phyloP scores from a whole-genome alignment of 1,140 invertebrate genomes.

The Drosophila pseudoobscura region DNA sequence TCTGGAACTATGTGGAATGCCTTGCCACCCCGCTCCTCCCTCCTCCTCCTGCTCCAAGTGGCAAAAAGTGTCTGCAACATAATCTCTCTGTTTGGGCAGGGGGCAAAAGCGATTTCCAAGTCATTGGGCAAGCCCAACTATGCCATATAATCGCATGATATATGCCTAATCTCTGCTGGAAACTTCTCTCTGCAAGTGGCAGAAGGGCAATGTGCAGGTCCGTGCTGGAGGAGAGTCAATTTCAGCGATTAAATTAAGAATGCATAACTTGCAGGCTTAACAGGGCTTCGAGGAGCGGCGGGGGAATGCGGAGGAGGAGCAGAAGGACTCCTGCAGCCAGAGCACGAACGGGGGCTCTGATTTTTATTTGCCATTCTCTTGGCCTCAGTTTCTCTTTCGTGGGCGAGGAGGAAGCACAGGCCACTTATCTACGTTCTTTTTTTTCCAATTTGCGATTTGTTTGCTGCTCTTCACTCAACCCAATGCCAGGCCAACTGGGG shows the following conservation, averaged over 20 bases:
- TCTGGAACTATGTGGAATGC: neutral
- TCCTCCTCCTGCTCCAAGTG: neutral
- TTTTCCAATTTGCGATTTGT: conserved; percentile 70
- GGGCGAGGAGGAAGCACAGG: conserved; percentile 9
- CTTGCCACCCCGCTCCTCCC: neutral
- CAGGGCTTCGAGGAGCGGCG: conserved; percentile 44
- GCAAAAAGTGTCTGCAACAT: conserved; percentile 33
- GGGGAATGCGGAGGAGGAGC: conserved; percentile 2
- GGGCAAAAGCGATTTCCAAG: conserved; percentile 56
- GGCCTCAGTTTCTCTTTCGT: conserved; percentile 26
- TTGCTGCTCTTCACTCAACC: conserved; percentile 29
- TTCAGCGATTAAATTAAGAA: conserved; percentile 81
- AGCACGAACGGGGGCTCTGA: conserved; percentile 47
- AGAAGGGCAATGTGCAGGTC: conserved; percentile 31
- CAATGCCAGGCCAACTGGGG: neutral
- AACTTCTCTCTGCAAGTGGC: conserved; percentile 48
- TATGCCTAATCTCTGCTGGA: conserved; percentile 76
- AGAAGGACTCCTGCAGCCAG: neutral
- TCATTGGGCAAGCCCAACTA: conserved; percentile 77
- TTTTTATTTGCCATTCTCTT: conserved; percentile 75
- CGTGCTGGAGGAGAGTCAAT: conserved; percentile 74
- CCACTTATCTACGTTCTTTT: conserved; percentile 49
- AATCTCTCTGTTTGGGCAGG: conserved; percentile 30
- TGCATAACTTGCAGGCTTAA: conserved; percentile 80
- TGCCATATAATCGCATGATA: conserved; percentile 81